These are phyloP conservation scores for Neofelis nebulosa DNA, from an alignment of 2,113 vertebrate species.

Conservation along the genomic window DNA sequence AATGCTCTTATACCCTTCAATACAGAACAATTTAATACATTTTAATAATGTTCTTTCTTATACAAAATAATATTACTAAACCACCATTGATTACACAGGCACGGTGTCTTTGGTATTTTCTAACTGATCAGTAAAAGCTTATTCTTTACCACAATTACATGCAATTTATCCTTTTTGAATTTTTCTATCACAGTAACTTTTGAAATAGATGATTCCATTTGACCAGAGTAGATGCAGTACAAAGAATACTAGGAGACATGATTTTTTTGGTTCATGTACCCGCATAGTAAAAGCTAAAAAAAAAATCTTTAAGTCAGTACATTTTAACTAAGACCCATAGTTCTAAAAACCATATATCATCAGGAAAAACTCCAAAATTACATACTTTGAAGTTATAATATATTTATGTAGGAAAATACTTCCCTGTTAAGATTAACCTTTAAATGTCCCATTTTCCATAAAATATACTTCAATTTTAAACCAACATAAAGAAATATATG, in stretches of 20 bases:
- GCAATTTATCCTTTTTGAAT: not conserved
- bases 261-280: not conserved
- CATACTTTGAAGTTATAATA: not conserved
- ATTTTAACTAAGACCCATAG: not conserved
- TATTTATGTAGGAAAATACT: not conserved
- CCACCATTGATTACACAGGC: not conserved
- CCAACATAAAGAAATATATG: not conserved
- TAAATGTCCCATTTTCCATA: not conserved
- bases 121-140: not conserved
- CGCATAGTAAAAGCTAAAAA: not conserved
- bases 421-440: not conserved
- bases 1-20: not conserved
- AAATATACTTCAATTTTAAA: constrained; percentile 29
- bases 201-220: not conserved
- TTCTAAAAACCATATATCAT: constrained; percentile 4
- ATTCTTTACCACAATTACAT: constrained; percentile 8
- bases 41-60: constrained; percentile 26
- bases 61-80: constrained; percentile 1
- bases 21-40: not conserved
- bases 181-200: constrained; percentile 27
- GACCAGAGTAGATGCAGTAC: not conserved
- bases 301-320: not conserved
- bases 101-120: not conserved
- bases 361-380: not conserved
- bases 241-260: not conserved